Conservation (phyloP, 2,888 invertebrate species). For the Tenthredo distinguenda region DNA sequence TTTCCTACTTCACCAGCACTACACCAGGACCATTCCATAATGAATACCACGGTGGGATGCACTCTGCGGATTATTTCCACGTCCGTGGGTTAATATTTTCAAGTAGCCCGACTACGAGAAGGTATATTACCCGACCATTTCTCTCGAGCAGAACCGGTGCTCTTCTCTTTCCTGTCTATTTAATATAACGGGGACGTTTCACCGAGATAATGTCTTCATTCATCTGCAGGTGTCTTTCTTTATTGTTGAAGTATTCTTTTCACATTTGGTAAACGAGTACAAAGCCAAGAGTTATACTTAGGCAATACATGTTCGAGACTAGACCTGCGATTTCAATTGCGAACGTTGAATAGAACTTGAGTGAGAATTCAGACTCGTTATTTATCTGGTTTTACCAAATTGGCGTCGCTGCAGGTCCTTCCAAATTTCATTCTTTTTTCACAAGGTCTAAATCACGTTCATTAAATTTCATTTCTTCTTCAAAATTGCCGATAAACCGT, state of each 20-base stretch:
- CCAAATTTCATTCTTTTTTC: not conserved
- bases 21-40: constrained; percentile 4
- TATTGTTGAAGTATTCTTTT: not conserved
- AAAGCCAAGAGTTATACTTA: not conserved
- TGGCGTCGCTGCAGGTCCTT: not conserved
- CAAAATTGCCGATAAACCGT: not conserved
- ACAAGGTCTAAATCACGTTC: not conserved
- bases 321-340: constrained; percentile 7
- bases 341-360: not conserved
- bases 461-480: constrained; percentile 2
- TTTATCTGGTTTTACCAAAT: not conserved
- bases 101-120: constrained; percentile 12
- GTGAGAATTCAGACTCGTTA: not conserved
- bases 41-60: constrained; percentile 33
- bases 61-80: constrained; percentile 45
- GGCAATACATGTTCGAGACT: not conserved
- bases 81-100: constrained; percentile 47
- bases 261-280: not conserved
- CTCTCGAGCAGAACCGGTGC: not conserved
- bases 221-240: constrained; percentile 8
- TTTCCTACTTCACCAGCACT: constrained; percentile 19
- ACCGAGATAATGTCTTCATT: constrained; percentile 40
- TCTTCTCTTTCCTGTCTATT: constrained; percentile 29
- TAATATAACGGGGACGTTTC: constrained; percentile 35
- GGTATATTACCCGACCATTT: constrained; percentile 35